A percentile compares a stretch with the other conserved stretches of the same genome.
Conservation (phyloP, 2,797 vertebrate species). For the Amblyopsis hoosieri region DNA sequence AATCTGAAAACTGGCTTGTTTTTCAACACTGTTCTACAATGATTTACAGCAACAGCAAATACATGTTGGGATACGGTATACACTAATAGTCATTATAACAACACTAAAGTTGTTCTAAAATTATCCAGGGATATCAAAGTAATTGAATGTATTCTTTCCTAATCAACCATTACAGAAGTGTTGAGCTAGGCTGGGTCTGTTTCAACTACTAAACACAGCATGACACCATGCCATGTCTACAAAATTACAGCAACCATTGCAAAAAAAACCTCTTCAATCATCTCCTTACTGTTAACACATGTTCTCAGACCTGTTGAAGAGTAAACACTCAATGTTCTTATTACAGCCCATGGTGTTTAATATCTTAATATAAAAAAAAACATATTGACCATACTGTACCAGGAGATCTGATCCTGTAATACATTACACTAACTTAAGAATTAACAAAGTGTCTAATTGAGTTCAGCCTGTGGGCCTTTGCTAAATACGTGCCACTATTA, state of each 20-base stretch:
- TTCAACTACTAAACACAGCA: not conserved
- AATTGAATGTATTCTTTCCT: too few relatives aligned
- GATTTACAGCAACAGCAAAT: not conserved
- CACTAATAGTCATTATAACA: not conserved
- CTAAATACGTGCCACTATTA: not conserved
- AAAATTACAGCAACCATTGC: not conserved
- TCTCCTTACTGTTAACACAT: slow-evolving; percentile 2
- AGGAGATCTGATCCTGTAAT: not conserved
- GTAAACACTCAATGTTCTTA: slow-evolving; percentile 4
- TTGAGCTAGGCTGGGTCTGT: too few relatives aligned
- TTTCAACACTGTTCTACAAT: too few relatives aligned
- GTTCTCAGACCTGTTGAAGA: slow-evolving; percentile 1
- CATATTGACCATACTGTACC: not conserved
- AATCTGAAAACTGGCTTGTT: slow-evolving; percentile 1
- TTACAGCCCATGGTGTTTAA: not conserved
- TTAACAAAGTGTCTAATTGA: not conserved
- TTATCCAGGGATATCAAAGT: too few relatives aligned
- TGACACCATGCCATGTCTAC: not conserved
- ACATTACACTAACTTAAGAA: not conserved
- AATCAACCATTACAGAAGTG: too few relatives aligned
- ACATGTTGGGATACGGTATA: not conserved
- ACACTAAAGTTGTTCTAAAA: not conserved
- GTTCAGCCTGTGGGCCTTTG: slow-evolving; percentile 3
- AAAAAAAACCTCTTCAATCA: slow-evolving; percentile 3
- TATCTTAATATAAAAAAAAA: not conserved